Base-by-base conservation (phyloP, 2,797 vertebrate species). In the Eleutherodactylus coqui region DNA sequence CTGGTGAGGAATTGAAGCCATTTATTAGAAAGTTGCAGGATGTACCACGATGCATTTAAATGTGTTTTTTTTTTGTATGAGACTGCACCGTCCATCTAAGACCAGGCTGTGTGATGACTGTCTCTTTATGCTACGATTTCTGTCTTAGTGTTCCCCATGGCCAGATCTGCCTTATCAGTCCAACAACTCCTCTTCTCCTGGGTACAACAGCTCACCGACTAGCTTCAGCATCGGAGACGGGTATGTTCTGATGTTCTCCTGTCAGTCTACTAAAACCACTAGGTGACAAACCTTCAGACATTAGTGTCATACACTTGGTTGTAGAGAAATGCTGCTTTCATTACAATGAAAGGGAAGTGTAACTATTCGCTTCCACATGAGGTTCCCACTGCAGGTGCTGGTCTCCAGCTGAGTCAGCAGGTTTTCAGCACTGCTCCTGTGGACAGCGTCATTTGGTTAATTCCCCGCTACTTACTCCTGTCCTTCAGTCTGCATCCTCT, bases 121-220 rank as follows among this genome's bases (percentile, higher is more conserved):
- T 14, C 47, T 60, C 24, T 16, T 64, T n/a, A 5, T 62, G 60
- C 29, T 0, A 24, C 43, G 36, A 19, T 60, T 55, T 86, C 88
- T 88, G 1, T 64, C 24, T 34, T 91, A 99, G 97, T 98, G 97
- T 83, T 98, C 96, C 32, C 97, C 96, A 0, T 98, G 97, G 97
- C 97, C 97, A 0, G 97, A 99, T 41, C 89, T 95, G 78, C 90
- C 96, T 13, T 96, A 94, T 91, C 95, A 94, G 85, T 92, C 96
- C 89, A 96, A 92, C 89, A 96, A 91, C 78, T 93, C 94, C 84
- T 95, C 96, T 0, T 96, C 96, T 73, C 96, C 96, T 2, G 95
- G 95, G 89, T 97, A 97, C 93, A 96, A 96, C 89, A 96, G 94
- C 89, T 97, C 97, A 77, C 96, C 96, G 19, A 95, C 93, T 51